These are phyloP conservation scores for Crypturellus tataupa DNA, from an alignment of 2,797 vertebrate species.

Conservation along the genomic window DNA sequence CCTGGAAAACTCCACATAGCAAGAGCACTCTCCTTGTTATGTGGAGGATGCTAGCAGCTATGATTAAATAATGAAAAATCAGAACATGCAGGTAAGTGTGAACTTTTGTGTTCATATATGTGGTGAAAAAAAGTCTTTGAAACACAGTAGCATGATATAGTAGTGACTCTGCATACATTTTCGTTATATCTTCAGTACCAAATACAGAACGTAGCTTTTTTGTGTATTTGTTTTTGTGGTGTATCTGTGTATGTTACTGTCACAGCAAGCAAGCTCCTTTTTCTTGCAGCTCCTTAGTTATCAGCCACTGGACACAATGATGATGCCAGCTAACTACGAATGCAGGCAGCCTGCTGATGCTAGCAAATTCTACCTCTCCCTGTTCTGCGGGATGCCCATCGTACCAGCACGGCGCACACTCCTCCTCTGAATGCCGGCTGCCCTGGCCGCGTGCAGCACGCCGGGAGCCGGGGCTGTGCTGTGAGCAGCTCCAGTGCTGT, in stretches of 20 bases:
- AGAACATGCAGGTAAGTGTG: not conserved
- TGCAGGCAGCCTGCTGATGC: not conserved
- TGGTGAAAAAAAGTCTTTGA: not conserved
- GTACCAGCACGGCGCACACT: accelerated
- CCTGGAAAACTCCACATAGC: not conserved
- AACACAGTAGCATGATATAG: not conserved
- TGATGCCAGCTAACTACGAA: not conserved
- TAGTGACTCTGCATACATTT: not conserved
- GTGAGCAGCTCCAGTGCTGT: accelerated
- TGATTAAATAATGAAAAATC: not conserved
- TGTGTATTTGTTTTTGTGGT: not conserved
- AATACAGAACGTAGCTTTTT: not conserved
- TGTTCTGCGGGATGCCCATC: not conserved
- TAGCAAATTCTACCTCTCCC: not conserved
- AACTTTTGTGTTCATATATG: not conserved
- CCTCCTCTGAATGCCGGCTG: not conserved
- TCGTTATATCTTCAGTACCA: not conserved
- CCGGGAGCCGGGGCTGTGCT: too few relatives aligned
- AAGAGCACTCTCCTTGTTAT: not conserved
- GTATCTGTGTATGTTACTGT: not conserved
- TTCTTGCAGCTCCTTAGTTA: not conserved
- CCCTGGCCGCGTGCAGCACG: not conserved
- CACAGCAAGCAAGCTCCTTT: not conserved
- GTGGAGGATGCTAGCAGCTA: not conserved
- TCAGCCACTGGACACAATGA: not conserved